Evolutionary conservation across 2,113 vertebrate species (phyloP).

Genomic region (Plecturocebus donacophilus): DNA sequence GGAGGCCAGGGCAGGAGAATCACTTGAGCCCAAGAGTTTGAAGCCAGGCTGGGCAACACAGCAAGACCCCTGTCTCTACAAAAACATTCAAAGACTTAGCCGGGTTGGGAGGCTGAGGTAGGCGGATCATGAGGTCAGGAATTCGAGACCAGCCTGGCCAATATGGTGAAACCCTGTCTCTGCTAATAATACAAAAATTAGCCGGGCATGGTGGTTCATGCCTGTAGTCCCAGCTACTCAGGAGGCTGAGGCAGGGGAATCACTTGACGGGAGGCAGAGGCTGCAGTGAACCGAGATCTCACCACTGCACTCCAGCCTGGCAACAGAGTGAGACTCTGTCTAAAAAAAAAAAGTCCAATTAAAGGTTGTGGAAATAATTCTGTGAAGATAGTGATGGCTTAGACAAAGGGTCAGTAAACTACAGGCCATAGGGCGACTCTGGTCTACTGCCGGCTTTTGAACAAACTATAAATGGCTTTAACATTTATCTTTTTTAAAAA

Average conservation of each 20-base stretch:
- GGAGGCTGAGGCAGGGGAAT: background rate
- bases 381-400: background rate
- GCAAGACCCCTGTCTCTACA: background rate
- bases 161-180: background rate
- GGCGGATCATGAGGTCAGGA: background rate
- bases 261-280: background rate
- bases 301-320: background rate
- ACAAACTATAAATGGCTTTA: background rate
- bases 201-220: too few species aligned
- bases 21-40: background rate
- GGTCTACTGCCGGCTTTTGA: background rate
- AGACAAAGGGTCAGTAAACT: background rate
- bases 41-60: background rate
- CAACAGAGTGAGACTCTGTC: background rate
- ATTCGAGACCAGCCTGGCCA: background rate
- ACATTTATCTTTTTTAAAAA: background rate
- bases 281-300: background rate
- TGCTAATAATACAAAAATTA: background rate
- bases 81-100: background rate
- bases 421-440: background rate
- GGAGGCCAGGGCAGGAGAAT: background rate
- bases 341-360: background rate
- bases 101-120: background rate
- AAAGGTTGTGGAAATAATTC: background rate
- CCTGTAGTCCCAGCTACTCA: background rate